Base-by-base conservation (phyloP, 2,113 vertebrate species). In the Sturnus vulgaris region DNA sequence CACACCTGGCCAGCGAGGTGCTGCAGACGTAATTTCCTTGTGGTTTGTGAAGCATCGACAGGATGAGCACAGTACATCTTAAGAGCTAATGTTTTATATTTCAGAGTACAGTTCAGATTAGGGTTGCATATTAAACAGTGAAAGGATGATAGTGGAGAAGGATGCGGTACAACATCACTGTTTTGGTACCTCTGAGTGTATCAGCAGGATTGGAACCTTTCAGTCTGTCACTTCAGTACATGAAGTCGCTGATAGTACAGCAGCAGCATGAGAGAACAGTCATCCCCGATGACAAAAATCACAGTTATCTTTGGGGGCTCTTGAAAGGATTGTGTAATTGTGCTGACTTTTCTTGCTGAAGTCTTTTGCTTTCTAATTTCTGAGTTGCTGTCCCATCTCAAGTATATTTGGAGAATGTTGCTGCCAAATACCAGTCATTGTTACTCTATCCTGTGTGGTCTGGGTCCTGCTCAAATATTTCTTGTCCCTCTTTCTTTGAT, bases 21-120 rank as follows among this genome's bases (percentile, higher is more conserved):
- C 22, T 0, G 0, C 17, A 2, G 2, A 44, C 21, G 4, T 7
- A 2, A 2, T 49, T 49, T 23, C 15, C 5, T 3, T 28, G 68
- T 15, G 23, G 12, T 17, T 52, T 40, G 14, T 27, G 50, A 39
- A 56, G 16, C 11, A 0, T 30, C 30, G 39, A 15, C 9, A 0
- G 33, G 21, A 46, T 68, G 11, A n/a, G 14, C 16, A 12, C 1
- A 2, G 5, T 8, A 4, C 15, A 12, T 31, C 24, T 18, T 16
- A 64, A 24, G 24, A 73, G 20, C 14, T 49, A 12, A 18, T 10
- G 31, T 23, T 11, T 37, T 2, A 0, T 24, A 4, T 16, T 53
- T 39, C 31, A 20, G 47, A 23, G 12, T 3, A 2, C 15, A 13
- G 1, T 27, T 79, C 24, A 40, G 15, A 14, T 15, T n/a, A 7